phyloP scores from a whole-genome alignment of 2,113 vertebrate species.

The Vulpes ferrilata region DNA sequence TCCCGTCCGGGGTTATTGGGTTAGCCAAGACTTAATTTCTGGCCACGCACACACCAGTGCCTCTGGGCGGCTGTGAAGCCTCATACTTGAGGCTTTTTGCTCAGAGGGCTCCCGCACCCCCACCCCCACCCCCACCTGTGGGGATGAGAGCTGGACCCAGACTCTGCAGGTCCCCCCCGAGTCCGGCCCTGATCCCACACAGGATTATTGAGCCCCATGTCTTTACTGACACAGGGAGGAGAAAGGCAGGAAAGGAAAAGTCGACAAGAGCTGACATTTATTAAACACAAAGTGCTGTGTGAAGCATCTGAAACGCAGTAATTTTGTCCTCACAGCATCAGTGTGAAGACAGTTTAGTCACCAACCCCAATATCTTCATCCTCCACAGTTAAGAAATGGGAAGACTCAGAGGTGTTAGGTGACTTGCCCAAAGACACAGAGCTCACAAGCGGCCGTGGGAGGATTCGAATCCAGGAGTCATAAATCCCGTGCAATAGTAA shows the following conservation, averaged over 20 bases:
- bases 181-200: background rate
- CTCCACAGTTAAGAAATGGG: background rate
- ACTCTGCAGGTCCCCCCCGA: rapidly evolving
- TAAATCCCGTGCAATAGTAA: rapidly evolving
- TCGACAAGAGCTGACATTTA: background rate
- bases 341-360: rapidly evolving
- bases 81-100: background rate
- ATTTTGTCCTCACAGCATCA: background rate
- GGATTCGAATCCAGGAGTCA: background rate
- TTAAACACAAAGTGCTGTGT: background rate
- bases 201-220: background rate
- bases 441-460: background rate
- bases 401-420: background rate
- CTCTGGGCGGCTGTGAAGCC: background rate
- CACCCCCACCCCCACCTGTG: rapidly evolving
- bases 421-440: background rate
- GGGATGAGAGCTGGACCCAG: too few species aligned
- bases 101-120: rapidly evolving
- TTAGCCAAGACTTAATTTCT: background rate
- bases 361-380: background rate
- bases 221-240: background rate
- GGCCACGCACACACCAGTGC: background rate
- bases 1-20: background rate
- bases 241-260: background rate
- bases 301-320: background rate